phyloP scores from a whole-genome alignment of 2,888 invertebrate species.

The Slavum lentiscoides region DNA sequence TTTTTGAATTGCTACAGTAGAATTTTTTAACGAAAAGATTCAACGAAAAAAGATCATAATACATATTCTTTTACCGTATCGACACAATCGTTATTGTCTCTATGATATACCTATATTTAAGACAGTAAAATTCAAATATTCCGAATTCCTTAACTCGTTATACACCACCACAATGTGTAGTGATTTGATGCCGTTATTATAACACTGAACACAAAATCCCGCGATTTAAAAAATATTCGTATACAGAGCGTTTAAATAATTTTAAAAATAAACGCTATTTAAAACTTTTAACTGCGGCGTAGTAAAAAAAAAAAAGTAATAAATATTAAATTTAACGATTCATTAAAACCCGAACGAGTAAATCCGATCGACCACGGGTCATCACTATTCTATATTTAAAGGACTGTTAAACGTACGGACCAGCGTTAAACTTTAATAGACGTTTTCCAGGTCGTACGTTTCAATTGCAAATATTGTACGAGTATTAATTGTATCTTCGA shows the following conservation, averaged over 20 bases:
- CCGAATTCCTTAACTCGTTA: too few species aligned
- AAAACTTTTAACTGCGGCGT: background rate
- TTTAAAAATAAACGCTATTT: background rate
- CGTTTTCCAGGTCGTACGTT: background rate
- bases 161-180: too few species aligned
- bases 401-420: background rate
- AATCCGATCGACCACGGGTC: background rate
- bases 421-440: background rate
- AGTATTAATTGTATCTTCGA: too few species aligned
- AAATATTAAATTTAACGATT: background rate
- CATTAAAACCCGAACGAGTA: background rate
- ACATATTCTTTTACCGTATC: too few species aligned
- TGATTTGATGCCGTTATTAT: too few species aligned
- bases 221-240: too few species aligned
- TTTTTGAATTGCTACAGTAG: background rate
- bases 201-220: too few species aligned
- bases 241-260: background rate
- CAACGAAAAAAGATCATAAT: too few species aligned
- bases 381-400: background rate
- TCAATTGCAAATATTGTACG: too few species aligned
- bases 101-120: too few species aligned
- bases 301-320: background rate
- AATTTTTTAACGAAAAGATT: background rate
- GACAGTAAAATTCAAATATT: too few species aligned
- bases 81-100: too few species aligned